These are phyloP conservation scores for Aplysina aerophoba DNA, from an alignment of 37 sponge, comb jelly and placozoan genomes.

Conservation along the genomic window DNA sequence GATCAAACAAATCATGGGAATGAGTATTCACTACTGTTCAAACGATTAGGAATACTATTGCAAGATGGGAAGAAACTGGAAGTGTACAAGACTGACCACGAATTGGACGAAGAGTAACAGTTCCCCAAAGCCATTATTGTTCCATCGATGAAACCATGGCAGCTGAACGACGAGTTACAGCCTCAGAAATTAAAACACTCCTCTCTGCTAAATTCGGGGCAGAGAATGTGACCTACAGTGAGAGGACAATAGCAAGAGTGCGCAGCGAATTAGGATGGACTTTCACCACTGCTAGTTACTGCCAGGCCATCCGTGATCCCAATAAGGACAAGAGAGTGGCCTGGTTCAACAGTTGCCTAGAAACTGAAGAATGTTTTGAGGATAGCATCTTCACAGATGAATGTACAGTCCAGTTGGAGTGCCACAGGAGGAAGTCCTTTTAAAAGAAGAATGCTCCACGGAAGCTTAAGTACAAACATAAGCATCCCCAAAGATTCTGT, in stretches of 20 bases:
- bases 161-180: neutral
- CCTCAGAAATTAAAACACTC: neutral
- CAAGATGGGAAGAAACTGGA: neutral
- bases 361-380: neutral
- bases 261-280: neutral
- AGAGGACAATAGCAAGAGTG: constrained; percentile 4
- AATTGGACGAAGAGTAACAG: neutral
- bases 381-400: neutral
- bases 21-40: neutral
- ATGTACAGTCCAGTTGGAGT: neutral
- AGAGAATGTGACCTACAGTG: neutral
- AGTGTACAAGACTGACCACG: neutral
- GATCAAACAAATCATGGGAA: constrained; percentile 1
- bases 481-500: too few species aligned
- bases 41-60: neutral
- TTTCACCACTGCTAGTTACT: neutral
- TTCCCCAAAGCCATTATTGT: constrained; percentile 11
- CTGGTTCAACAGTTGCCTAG: neutral
- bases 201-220: neutral
- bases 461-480: neutral
- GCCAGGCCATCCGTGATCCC: neutral
- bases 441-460: neutral
- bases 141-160: neutral
- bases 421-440: constrained; percentile 25
- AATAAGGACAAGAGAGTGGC: constrained; percentile 1